Evolutionary conservation across 2,113 vertebrate genomes (phyloP).

Genomic region (Columbina picui): DNA sequence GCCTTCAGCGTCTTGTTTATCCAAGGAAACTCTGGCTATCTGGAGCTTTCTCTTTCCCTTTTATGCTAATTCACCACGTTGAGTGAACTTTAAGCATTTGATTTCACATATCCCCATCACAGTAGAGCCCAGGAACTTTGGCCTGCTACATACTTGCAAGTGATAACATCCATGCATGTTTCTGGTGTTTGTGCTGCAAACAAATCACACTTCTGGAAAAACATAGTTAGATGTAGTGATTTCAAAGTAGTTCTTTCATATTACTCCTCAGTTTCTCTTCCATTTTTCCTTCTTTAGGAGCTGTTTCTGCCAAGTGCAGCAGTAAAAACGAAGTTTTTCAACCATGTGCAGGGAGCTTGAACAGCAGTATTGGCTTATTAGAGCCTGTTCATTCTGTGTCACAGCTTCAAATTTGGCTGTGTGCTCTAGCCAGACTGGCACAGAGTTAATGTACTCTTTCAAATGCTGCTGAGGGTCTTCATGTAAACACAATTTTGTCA

Average conservation of each 20-base stretch:
- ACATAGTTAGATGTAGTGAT: neutral
- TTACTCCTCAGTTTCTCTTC: neutral
- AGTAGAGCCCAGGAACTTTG: neutral
- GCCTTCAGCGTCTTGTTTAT: accelerated
- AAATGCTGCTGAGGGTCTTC: neutral
- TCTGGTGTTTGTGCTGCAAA: neutral
- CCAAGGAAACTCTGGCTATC: neutral
- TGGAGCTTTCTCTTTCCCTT: neutral
- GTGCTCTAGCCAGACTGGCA: neutral
- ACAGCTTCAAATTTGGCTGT: neutral
- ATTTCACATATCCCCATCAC: accelerated
- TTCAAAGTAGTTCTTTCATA: neutral
- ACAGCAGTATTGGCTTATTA: neutral
- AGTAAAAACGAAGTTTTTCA: neutral
- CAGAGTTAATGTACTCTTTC: neutral
- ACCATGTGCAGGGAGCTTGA: neutral
- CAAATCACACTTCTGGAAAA: neutral
- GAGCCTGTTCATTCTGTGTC: neutral
- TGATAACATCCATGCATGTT: neutral
- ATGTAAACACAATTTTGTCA: neutral
- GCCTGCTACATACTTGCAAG: neutral
- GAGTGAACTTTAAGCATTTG: neutral
- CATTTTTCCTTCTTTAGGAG: neutral
- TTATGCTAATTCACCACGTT: neutral
- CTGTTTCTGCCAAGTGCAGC: neutral